Percentiles rank a stretch among this genome's conserved stretches.
Conservation (phyloP, 2,113 vertebrate species). For the Nematolebias whitei region DNA sequence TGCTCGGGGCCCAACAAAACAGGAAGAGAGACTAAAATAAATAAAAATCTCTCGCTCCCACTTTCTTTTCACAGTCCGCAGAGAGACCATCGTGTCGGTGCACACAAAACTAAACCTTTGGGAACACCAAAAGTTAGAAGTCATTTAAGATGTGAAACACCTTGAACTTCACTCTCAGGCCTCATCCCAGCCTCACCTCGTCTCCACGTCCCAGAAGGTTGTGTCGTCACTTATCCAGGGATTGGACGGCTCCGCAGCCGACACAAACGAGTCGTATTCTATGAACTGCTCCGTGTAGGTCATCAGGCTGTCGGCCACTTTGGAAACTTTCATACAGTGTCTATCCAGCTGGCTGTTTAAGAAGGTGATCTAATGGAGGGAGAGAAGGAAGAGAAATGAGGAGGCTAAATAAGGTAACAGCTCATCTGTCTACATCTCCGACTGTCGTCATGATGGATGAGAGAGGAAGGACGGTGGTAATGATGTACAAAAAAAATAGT, state of each 20-base stretch:
- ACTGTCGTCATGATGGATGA: constrained; percentile 46
- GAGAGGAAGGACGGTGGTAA: constrained; percentile 19
- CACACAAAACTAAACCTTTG: constrained; percentile 25
- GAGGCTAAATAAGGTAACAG: constrained; percentile 50
- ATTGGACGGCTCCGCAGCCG: constrained; percentile 90
- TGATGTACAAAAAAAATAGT: constrained; percentile 1
- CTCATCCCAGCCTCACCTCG: constrained; percentile 79
- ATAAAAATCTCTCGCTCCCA: neutral
- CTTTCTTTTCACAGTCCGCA: neutral
- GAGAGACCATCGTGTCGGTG: neutral
- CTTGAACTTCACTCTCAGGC: neutral
- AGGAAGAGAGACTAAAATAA: neutral
- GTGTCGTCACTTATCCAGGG: constrained; percentile 92
- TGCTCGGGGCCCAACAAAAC: constrained; percentile 57
- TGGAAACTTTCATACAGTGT: constrained; percentile 98
- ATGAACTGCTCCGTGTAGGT: constrained; percentile 91
- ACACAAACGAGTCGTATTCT: constrained; percentile 92
- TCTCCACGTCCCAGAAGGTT: constrained; percentile 92
- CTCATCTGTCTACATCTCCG: constrained; percentile 40
- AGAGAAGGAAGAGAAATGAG: constrained; percentile 38
- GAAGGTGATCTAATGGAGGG: constrained; percentile 87
- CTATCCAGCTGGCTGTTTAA: constrained; percentile 93
- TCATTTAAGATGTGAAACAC: constrained; percentile 24
- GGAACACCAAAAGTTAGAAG: neutral
- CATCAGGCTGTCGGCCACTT: constrained; percentile 97